These are phyloP conservation scores for Chinchilla lanigera DNA, from an alignment of 2,113 vertebrate species.

Conservation along the genomic window DNA sequence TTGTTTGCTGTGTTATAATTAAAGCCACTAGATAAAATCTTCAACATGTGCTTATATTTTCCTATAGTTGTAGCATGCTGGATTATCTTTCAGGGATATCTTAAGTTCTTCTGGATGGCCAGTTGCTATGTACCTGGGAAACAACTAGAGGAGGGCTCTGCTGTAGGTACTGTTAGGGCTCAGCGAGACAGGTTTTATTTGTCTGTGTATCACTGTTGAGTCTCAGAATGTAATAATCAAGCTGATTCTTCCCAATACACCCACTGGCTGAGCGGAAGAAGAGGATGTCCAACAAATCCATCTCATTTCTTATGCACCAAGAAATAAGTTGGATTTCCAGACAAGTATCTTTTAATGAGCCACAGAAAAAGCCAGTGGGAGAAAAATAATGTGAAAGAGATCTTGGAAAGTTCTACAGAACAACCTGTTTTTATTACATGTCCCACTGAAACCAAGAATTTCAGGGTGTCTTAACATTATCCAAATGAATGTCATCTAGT, in stretches of 20 bases:
- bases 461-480: neutral
- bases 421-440: neutral
- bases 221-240: conserved; percentile 13
- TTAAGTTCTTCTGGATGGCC: neutral
- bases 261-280: neutral
- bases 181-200: neutral
- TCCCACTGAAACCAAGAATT: neutral
- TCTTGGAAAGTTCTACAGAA: neutral
- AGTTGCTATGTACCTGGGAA: neutral
- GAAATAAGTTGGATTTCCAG: neutral
- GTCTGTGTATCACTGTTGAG: neutral
- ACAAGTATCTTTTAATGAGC: neutral
- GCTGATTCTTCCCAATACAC: neutral
- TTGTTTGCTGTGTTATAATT: conserved; percentile 12
- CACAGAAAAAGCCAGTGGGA: neutral
- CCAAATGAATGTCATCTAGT: neutral
- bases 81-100: neutral
- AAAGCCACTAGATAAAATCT: neutral
- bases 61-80: neutral
- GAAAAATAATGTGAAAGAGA: conserved; percentile 5
- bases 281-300: neutral
- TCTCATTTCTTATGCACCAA: neutral
- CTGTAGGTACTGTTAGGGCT: neutral
- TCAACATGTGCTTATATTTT: neutral
- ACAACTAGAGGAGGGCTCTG: neutral